These are phyloP conservation scores for Reticulitermes speratus DNA, from an alignment of 1,140 invertebrate species.

Conservation along the genomic window DNA sequence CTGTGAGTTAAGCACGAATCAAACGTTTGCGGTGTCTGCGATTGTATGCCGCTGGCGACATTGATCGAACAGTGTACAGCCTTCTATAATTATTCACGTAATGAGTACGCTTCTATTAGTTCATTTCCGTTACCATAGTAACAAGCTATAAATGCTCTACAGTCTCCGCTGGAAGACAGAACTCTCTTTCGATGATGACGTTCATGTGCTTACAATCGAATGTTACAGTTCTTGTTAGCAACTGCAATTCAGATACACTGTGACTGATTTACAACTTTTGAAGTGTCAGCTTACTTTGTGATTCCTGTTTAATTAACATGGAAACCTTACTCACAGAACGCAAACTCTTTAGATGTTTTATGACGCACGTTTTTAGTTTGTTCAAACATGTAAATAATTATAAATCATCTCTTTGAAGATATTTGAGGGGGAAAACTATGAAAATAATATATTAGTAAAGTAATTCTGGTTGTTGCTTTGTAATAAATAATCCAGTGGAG, in stretches of 20 bases:
- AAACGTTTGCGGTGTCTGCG: too few relatives aligned
- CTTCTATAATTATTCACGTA: background rate
- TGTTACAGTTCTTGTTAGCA: background rate
- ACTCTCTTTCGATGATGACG: background rate
- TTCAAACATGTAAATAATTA: too few relatives aligned
- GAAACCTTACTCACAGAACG: background rate
- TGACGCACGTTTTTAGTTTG: too few relatives aligned
- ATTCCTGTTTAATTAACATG: slow-evolving; percentile 10
- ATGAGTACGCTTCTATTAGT: background rate
- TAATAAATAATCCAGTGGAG: too few relatives aligned
- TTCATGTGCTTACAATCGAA: background rate
- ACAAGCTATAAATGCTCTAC: background rate
- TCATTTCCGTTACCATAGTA: background rate
- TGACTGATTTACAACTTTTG: background rate
- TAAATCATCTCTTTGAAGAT: too few relatives aligned
- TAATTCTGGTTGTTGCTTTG: too few relatives aligned
- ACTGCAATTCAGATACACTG: background rate
- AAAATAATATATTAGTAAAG: too few relatives aligned
- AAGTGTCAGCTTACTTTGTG: slow-evolving; percentile 6
- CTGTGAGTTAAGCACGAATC: too few relatives aligned
- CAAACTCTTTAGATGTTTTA: too few relatives aligned
- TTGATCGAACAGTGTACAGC: too few relatives aligned
- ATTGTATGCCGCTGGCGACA: too few relatives aligned
- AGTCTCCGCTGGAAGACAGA: background rate
- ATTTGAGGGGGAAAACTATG: too few relatives aligned